Evolutionary conservation across 1,140 invertebrate species (phyloP), one percentile per base, ranked within the genome.

Genomic region (Macrobrachium rosenbergii): DNA sequence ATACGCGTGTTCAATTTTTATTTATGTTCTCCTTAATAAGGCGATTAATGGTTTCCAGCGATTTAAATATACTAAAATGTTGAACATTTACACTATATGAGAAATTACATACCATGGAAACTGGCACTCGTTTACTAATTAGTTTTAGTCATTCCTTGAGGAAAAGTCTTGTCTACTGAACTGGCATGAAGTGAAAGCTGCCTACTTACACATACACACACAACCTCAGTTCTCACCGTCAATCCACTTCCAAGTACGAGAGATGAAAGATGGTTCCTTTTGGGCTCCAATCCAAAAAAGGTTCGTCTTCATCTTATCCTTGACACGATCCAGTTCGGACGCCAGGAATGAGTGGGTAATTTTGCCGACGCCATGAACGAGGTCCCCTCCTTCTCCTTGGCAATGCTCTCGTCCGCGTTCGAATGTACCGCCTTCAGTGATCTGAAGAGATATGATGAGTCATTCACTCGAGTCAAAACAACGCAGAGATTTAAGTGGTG

Each of bases 231-330:
- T 90, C 94, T 93, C 92, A 97, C 96, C 96, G 91, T 96, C 95
- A 23, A 97, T 95, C 97, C 97, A 98, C 92, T 95, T 95, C 97
- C 97, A 98, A 2, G 95, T 97, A 81, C 96, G 94, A 0, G 95
- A 95, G 0, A 95, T 96, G 59, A 96, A 94, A 16, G 95, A 94
- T 0, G 96, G 96, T 89, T 98, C 97, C 90, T 97, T 97, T 90
- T 96, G 95, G 0, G 96, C 96, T 1, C 97, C 97, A 62, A 98
- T 96, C 97, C 97, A 98, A 0, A 98, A 95, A 43, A 98, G 92
- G 90, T 97, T 96, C 0, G 96, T 96, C 91, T 96, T 96, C 14
- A 98, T 90, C 73, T 94, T 94, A 0, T 94, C 92, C 90, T 97
- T 97, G 23, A 95, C 92, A 79, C 96, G 93, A 90, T 97, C 96